Base-by-base conservation (phyloP, 2,888 invertebrate genomes). In the Lepidochitona cinerea region DNA sequence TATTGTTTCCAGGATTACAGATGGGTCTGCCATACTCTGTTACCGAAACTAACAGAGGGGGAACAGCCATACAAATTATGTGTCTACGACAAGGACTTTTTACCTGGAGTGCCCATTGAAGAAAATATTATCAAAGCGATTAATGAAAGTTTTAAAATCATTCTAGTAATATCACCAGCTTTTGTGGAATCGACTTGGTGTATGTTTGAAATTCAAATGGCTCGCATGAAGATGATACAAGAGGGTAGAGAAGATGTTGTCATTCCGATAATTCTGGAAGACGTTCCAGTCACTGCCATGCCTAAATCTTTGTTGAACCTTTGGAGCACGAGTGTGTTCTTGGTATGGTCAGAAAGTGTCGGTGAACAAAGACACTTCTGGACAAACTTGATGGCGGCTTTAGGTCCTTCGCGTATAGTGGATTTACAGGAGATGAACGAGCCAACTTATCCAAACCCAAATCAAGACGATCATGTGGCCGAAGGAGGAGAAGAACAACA, bases 161-260 rank as follows among this genome's bases (percentile, higher is more conserved):
- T 59, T 9, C 59, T 59, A 14, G 59, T 59, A 14, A 59, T 59
- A 14, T 35, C 1, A 18, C 14, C 18, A 37, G 26, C 18, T 14
- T 66, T 35, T 26, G n/a, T 66, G 36, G 18, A 18, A n/a, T n/a
- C 35, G 4, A 26, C 33, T 5, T 66, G 66, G 66, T 32, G 1
- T 35, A n/a, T 35, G 36, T 66, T 66, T 66, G 66, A 66, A 36
- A 66, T 66, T n/a, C 35, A 66, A 36, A 66, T 66, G 66, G 66
- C 66, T 33, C n/a, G 66, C 33, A 66, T 66, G 66, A 33, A 36
- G 14, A 36, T 66, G 66, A 6, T 66, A 18, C 12, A 33, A 66
- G 33, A 32, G 12, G 66, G 66, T 29, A 18, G 59, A 32, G 26
- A 66, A 14, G 18, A 66, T 26, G 66, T 33, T 14, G 18, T 66